Percentiles rank a stretch among this genome's conserved stretches.
These are phyloP conservation scores for Neelides sp. DNA, from an alignment of 1,140 invertebrate species.

Conservation along the genomic window DNA sequence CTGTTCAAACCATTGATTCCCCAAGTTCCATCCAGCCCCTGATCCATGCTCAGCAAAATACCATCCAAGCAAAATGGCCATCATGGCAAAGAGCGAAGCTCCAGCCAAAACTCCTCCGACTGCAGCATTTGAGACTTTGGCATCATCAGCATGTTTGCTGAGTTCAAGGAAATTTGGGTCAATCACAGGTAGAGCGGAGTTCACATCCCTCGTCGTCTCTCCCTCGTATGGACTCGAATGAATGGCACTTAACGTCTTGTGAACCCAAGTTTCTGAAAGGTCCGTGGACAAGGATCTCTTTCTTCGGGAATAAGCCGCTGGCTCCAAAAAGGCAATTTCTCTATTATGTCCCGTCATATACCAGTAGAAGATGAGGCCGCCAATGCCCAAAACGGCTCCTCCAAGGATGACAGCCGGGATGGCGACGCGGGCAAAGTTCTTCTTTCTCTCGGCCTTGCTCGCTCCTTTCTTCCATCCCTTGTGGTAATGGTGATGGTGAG, in stretches of 20 bases:
- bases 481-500: slow-evolving; percentile 11
- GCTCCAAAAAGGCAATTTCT: slow-evolving; percentile 30
- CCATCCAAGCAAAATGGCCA: slow-evolving; percentile 12
- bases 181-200: too few species aligned
- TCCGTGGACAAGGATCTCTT: slow-evolving; percentile 22
- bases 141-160: slow-evolving; percentile 2
- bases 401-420: slow-evolving; percentile 27
- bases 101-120: slow-evolving; percentile 9
- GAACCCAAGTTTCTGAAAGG: slow-evolving; percentile 23
- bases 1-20: slow-evolving; percentile 10
- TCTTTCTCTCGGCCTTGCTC: slow-evolving; percentile 10
- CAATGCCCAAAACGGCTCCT: slow-evolving; percentile 25
- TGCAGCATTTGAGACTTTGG: slow-evolving; percentile 2
- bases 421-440: slow-evolving; percentile 30
- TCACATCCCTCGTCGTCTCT: neutral
- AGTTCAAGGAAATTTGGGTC: too few species aligned
- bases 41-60: slow-evolving; percentile 11
- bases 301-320: slow-evolving; percentile 24
- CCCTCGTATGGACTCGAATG: slow-evolving; percentile 24
- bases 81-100: slow-evolving; percentile 9
- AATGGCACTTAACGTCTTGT: slow-evolving; percentile 24
- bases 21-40: slow-evolving; percentile 3
- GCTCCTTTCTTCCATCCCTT: slow-evolving; percentile 20
- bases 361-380: slow-evolving; percentile 27
- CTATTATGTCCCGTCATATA: slow-evolving; percentile 28